Evolutionary conservation across 1,140 invertebrate species (phyloP).

Genomic region (Spodoptera frugiperda): DNA sequence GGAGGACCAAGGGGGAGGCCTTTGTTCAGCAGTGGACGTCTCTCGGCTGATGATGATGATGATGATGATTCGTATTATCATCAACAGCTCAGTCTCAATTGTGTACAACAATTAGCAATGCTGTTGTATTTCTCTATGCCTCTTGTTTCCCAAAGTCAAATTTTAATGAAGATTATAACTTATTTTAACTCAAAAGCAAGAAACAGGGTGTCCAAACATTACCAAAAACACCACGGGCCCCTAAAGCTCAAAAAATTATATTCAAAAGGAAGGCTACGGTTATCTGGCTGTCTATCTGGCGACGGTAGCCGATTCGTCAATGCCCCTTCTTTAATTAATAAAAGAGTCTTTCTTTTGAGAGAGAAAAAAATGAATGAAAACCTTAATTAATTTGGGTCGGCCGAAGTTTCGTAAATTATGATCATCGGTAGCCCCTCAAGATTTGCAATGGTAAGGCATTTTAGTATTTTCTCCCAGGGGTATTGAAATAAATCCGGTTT

Average conservation of each 20-base stretch:
- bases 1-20: no score
- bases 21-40: no score
- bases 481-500: slow-evolving; percentile 19
- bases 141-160: no score
- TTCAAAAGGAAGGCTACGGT: slow-evolving; percentile 60
- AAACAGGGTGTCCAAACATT: neutral
- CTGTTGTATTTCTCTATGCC: no score
- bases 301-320: slow-evolving; percentile 82
- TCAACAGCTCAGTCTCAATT: no score
- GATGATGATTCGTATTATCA: no score
- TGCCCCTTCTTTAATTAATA: slow-evolving; percentile 82
- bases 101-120: no score
- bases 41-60: no score
- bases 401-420: slow-evolving; percentile 75
- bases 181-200: no score
- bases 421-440: slow-evolving; percentile 66
- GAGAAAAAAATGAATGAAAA: slow-evolving; percentile 68
- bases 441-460: slow-evolving; percentile 57
- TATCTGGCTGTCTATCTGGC: slow-evolving; percentile 75
- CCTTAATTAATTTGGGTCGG: slow-evolving; percentile 78
- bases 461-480: slow-evolving; percentile 28
- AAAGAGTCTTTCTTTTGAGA: slow-evolving; percentile 64
- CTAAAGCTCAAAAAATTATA: slow-evolving; percentile 58
- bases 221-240: slow-evolving; percentile 10
- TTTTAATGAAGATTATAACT: no score